Conservation (phyloP, 2,113 vertebrate genomes). For the Anhinga anhinga region DNA sequence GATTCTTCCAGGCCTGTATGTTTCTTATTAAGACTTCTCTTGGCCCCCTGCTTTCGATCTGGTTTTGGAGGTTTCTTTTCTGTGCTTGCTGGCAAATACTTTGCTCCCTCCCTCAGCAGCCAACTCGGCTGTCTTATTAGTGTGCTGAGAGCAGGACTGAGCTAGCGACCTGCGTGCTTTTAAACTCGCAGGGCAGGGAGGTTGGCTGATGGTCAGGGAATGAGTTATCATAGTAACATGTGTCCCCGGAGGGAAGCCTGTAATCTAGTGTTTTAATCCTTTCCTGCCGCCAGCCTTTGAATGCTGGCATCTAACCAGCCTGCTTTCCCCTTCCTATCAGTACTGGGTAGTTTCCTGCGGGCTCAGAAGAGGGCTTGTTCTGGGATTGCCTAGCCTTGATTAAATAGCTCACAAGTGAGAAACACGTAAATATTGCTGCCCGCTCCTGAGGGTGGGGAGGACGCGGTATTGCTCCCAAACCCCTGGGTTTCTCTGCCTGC, state of each 20-base stretch:
- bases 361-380: neutral
- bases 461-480: neutral
- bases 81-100: neutral
- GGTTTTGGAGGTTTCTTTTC: neutral
- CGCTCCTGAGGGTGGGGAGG: neutral
- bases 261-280: conserved; percentile 20
- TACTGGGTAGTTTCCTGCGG: neutral
- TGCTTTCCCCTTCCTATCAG: neutral
- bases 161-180: neutral
- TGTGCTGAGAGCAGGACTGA: neutral
- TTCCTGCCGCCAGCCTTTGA: conserved; percentile 3
- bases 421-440: neutral
- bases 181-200: neutral
- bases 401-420: neutral
- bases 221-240: neutral
- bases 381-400: neutral
- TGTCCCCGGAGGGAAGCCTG: conserved; percentile 31
- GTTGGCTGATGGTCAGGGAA: neutral
- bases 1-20: neutral
- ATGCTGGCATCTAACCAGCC: neutral
- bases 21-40: neutral
- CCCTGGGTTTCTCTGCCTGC: neutral
- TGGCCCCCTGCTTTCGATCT: neutral
- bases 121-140: neutral
- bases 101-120: neutral